A percentile compares a stretch with the other conserved stretches of the same genome.
These are phyloP conservation scores for Menidia menidia DNA, from an alignment of 2,797 vertebrate species.

Conservation along the genomic window DNA sequence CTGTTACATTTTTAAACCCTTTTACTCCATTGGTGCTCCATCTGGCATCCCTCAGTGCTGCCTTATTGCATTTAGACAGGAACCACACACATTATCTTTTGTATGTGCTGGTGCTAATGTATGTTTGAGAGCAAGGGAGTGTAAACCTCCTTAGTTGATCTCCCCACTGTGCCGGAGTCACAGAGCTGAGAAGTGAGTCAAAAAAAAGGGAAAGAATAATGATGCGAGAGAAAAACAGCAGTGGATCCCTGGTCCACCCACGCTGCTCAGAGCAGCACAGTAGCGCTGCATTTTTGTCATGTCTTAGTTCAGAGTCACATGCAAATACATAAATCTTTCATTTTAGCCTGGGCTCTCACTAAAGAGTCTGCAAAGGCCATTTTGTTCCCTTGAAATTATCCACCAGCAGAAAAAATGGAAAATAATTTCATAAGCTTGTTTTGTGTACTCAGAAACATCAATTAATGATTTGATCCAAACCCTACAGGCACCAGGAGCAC, in stretches of 20 bases:
- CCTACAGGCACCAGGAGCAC: conserved; percentile 46
- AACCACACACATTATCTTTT: conserved; percentile 60
- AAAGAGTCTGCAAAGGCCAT: conserved; percentile 63
- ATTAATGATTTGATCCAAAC: conserved; percentile 73
- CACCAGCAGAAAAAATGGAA: conserved; percentile 54
- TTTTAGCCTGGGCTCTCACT: conserved; percentile 64
- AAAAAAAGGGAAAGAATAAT: conserved; percentile 70
- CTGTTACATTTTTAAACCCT: conserved; percentile 46
- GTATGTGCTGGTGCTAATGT: conserved; percentile 65
- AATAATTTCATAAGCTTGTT: conserved; percentile 53
- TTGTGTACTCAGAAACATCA: conserved; percentile 47
- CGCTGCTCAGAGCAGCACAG: conserved; percentile 68
- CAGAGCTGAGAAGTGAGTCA: conserved; percentile 71
- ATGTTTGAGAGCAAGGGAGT: conserved; percentile 69
- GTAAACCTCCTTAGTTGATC: conserved; percentile 73
- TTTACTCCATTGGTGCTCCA: conserved; percentile 46
- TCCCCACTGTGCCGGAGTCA: conserved; percentile 73
- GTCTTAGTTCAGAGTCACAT: conserved; percentile 77
- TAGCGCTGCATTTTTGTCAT: conserved; percentile 75
- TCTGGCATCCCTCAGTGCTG: conserved; percentile 53
- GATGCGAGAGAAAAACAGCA: conserved; percentile 77
- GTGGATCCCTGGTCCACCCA: conserved; percentile 79
- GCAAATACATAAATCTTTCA: conserved; percentile 80
- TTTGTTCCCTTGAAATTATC: conserved; percentile 73
- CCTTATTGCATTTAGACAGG: conserved; percentile 64